A percentile compares a stretch with the other conserved stretches of the same genome.
phyloP scores from a whole-genome alignment of 2,797 vertebrate genomes.

The Lacerta agilis region DNA sequence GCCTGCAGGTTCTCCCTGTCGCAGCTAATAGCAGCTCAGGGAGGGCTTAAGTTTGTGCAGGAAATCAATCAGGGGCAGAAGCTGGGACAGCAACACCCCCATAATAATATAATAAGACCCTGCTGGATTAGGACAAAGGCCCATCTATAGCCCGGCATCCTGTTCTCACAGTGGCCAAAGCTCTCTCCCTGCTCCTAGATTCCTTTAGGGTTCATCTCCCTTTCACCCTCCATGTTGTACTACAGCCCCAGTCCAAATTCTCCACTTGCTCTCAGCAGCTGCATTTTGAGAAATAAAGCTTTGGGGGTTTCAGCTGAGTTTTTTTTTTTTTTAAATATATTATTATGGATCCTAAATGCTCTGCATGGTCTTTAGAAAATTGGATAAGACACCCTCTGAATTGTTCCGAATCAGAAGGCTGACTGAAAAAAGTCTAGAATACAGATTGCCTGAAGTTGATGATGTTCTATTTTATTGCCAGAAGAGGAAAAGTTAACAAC shows the following conservation, averaged over 20 bases:
- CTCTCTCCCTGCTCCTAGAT: too few species aligned
- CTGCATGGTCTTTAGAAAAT: neutral
- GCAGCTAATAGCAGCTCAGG: neutral
- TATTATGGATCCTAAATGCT: neutral
- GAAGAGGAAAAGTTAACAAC: constrained; percentile 7
- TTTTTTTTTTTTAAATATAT: too few species aligned
- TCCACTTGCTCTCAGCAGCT: too few species aligned
- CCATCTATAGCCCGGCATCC: too few species aligned
- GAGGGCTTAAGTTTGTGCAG: neutral
- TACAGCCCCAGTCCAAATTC: neutral
- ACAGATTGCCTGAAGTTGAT: neutral
- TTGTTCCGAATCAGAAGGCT: constrained; percentile 19
- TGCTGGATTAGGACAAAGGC: too few species aligned
- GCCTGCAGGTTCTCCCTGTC: neutral
- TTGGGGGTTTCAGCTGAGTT: too few species aligned
- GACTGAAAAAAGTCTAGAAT: constrained; percentile 6
- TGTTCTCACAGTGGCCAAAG: too few species aligned
- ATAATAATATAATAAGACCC: too few species aligned
- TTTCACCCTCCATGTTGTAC: neutral
- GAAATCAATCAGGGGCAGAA: too few species aligned
- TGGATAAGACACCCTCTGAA: neutral
- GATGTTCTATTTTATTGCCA: neutral
- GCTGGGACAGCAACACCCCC: neutral
- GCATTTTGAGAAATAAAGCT: neutral
- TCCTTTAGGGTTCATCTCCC: too few species aligned